Evolutionary conservation across 2,113 vertebrate species (phyloP).

Genomic region (Vicugna pacos): DNA sequence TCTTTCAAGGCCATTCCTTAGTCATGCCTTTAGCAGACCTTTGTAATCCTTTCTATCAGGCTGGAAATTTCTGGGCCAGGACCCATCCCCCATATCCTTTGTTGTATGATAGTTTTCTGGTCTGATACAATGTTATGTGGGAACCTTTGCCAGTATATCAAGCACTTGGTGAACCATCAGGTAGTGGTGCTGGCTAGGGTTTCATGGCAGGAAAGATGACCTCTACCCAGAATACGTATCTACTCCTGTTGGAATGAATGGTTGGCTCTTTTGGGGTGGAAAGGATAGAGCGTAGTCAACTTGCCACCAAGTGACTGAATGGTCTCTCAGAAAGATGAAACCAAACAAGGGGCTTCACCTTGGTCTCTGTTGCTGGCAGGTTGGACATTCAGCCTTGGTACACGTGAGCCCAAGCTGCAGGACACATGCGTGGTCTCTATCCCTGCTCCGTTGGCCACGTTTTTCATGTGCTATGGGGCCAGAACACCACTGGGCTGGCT

Average conservation of each 20-base stretch:
- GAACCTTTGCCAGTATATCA: not conserved
- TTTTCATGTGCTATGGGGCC: not conserved
- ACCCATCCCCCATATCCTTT: not conserved
- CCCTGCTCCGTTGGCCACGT: not conserved
- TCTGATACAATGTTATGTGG: not conserved
- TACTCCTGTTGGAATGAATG: not conserved
- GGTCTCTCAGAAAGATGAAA: not conserved
- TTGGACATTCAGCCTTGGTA: not conserved
- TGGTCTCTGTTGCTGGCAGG: not conserved
- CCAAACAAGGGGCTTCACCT: not conserved
- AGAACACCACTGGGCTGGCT: rapidly evolving
- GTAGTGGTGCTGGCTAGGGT: not conserved
- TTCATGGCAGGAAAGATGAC: not conserved
- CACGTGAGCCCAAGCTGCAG: not conserved
- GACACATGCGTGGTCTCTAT: too few species aligned
- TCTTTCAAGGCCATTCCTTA: not conserved
- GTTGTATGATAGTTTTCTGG: not conserved
- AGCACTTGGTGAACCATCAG: not conserved
- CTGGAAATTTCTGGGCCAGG: not conserved
- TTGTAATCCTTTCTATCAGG: too few species aligned
- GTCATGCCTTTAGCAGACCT: not conserved
- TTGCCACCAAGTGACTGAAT: not conserved
- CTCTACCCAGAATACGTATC: not conserved
- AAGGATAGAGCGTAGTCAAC: not conserved
- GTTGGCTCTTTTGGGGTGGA: not conserved